Percentiles rank a stretch among this genome's conserved stretches.
Evolutionary conservation across 1,140 invertebrate species (phyloP).

Genomic region (Mactra quadrangularis): DNA sequence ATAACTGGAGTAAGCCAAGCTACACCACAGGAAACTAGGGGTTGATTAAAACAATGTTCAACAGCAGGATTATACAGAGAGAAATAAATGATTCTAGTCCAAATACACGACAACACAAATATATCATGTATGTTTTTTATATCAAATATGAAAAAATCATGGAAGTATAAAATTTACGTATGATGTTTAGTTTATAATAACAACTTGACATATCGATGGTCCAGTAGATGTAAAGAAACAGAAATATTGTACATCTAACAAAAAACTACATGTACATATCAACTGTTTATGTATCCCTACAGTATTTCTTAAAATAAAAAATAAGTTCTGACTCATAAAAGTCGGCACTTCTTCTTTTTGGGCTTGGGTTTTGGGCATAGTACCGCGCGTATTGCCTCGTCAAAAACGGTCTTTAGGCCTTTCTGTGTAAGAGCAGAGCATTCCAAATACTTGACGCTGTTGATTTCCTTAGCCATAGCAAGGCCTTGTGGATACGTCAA

Average conservation of each 20-base stretch:
- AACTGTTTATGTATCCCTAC: neutral
- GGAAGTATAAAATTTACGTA: too few relatives aligned
- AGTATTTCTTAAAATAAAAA: neutral
- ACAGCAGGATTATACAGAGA: too few relatives aligned
- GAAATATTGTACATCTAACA: constrained; percentile 24
- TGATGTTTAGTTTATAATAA: too few relatives aligned
- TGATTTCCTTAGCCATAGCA: constrained; percentile 99
- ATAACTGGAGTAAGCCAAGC: too few relatives aligned
- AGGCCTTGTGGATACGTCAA: constrained; percentile 98
- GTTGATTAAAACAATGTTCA: too few relatives aligned
- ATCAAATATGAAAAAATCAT: too few relatives aligned
- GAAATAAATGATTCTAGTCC: too few relatives aligned
- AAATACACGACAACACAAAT: too few relatives aligned
- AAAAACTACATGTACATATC: constrained; percentile 4
- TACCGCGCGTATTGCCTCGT: constrained; percentile 85
- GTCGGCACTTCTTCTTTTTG: constrained; percentile 68
- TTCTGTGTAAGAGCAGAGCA: constrained; percentile 86
- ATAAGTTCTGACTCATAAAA: constrained; percentile 55
- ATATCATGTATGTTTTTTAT: too few relatives aligned
- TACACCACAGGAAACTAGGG: too few relatives aligned
- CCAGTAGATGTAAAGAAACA: constrained; percentile 35
- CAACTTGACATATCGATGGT: too few relatives aligned
- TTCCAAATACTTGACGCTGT: constrained; percentile 84
- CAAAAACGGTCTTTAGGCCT: constrained; percentile 85
- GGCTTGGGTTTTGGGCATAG: constrained; percentile 75